Conservation (phyloP, 2,797 vertebrate species). For the Australoheros facetus region DNA sequence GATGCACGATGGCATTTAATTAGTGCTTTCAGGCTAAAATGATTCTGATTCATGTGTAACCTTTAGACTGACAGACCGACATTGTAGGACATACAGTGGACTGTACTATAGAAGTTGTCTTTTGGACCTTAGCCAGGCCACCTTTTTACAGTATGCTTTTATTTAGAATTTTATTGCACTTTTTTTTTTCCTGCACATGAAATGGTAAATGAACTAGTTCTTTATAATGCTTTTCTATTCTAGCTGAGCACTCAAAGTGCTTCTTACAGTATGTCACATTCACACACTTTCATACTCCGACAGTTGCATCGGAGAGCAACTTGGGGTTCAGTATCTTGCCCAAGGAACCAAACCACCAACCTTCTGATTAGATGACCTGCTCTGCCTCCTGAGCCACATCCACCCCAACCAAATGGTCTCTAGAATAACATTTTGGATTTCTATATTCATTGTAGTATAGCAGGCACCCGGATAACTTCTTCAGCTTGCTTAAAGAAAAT, state of each 20-base stretch:
- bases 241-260: too few relatives aligned
- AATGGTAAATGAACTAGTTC: neutral
- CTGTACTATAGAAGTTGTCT: neutral
- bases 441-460: too few relatives aligned
- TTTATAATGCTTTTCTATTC: too few relatives aligned
- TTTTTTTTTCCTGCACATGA: neutral
- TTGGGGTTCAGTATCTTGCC: too few relatives aligned
- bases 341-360: too few relatives aligned
- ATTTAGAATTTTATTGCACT: neutral
- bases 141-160: neutral
- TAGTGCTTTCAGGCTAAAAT: neutral
- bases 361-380: too few relatives aligned
- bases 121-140: neutral
- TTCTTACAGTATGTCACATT: too few relatives aligned
- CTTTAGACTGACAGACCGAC: neutral
- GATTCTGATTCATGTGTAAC: neutral
- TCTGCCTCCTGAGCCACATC: too few relatives aligned
- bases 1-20: neutral
- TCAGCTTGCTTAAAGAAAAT: neutral
- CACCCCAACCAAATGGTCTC: neutral
- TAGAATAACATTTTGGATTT: neutral
- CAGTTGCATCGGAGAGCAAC: too few relatives aligned
- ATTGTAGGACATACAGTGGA: neutral
- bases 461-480: neutral
- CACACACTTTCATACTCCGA: too few relatives aligned